Evolutionary conservation across 2,888 invertebrate genomes (phyloP), one percentile per base, ranked within the genome.

Genomic region (Agrilus cyanescens): DNA sequence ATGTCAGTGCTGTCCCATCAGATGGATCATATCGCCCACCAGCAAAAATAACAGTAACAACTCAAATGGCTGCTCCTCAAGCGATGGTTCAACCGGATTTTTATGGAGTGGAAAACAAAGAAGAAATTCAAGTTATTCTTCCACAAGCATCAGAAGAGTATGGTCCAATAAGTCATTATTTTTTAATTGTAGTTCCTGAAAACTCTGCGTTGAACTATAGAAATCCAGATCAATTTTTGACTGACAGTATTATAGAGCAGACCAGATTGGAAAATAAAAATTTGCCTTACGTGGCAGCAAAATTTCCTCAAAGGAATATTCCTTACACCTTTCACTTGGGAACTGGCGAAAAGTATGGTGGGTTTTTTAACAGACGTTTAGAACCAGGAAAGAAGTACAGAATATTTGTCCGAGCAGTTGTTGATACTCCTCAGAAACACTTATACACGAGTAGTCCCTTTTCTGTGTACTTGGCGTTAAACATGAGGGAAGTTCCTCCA

Each of bases 121-220:
- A 87, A 68, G 82, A 82, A 56, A 85, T 89, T 57, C 79, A 87
- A 53, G 88, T 94, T 13, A 89, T 91, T 58, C 69, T 94, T 55
- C 93, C 90, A 29, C 90, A 91, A 69, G 96, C 97, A 0, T 93
- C 94, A 0, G 97, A 97, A 71, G 95, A 95, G 67, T 94, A 95
- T 62, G 97, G 98, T 13, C 94, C 94, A 6, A 93, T 97, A 55
- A 90, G 89, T 44, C 93, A 96, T 71, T 98, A 98, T 69, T 94
- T 85, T 67, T 70, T 98, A 58, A 84, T 96, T 55, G 94, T 97
- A 44, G 93, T 98, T 18, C 96, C 96, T 4, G 87, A 89, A 57
- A 86, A 89, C 59, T 83, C 84, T 60, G 70, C 74, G 1, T 80
- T 76, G 46, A 68, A 77, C 39, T 78, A 84, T 59, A 86, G 84